Percentiles rank a stretch among this genome's conserved stretches.
phyloP scores from a whole-genome alignment of 2,113 vertebrate genomes.

The Pteronura brasiliensis region DNA sequence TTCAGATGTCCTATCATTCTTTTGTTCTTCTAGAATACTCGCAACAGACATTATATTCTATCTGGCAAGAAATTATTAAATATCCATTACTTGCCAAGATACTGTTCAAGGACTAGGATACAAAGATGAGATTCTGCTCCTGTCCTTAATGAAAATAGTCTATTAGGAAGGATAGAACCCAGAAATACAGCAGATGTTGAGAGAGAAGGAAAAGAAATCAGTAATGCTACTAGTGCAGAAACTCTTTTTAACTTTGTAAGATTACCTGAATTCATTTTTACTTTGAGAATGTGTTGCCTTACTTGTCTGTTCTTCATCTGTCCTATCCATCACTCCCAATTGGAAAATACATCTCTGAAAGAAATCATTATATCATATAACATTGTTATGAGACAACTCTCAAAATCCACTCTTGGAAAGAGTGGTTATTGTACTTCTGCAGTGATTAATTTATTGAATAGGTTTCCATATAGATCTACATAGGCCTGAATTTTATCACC shows the following conservation, averaged over 20 bases:
- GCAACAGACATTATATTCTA: background rate
- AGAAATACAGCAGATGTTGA: background rate
- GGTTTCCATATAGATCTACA: background rate
- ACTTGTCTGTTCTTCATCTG: background rate
- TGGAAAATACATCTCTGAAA: constrained; percentile 6
- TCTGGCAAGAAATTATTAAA: constrained; percentile 10
- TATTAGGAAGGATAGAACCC: background rate
- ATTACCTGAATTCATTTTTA: constrained; percentile 15
- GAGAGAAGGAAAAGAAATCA: background rate
- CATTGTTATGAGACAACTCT: background rate
- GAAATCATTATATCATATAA: background rate
- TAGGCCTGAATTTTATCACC: background rate
- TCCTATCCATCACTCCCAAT: background rate
- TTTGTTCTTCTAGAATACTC: background rate
- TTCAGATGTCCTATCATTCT: background rate
- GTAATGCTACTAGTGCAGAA: background rate
- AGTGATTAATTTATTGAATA: background rate
- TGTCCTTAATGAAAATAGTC: background rate
- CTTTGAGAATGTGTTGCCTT: constrained; percentile 2
- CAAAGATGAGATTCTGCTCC: background rate
- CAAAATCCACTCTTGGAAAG: background rate
- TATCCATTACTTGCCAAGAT: background rate
- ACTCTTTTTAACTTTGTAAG: background rate
- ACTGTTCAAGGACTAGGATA: background rate
- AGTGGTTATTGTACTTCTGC: background rate